phyloP scores from a whole-genome alignment of 2,113 vertebrate species.

The Nettapus auritus region DNA sequence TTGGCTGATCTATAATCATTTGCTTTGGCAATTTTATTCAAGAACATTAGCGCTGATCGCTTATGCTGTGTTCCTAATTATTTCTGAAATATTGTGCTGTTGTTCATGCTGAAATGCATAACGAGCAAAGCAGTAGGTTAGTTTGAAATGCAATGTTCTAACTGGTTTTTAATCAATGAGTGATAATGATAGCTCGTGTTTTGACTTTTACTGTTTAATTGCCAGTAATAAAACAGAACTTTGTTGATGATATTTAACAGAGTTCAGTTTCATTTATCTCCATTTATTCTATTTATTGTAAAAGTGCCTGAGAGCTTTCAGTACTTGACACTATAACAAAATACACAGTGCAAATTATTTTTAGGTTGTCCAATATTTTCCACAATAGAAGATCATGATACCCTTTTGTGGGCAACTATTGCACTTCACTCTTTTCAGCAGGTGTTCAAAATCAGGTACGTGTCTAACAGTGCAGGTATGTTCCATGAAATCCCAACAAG shows the following conservation, averaged over 20 bases:
- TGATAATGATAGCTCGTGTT: constrained; percentile 59
- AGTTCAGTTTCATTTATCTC: constrained; percentile 42
- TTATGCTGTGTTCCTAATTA: constrained; percentile 58
- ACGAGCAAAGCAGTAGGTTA: constrained; percentile 27
- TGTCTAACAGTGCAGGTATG: neutral
- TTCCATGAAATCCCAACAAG: neutral
- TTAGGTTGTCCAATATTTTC: neutral
- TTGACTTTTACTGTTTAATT: constrained; percentile 68
- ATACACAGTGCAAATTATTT: neutral
- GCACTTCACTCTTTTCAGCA: neutral
- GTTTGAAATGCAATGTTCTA: constrained; percentile 14
- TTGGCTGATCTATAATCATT: constrained; percentile 49
- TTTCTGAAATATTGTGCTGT: constrained; percentile 56
- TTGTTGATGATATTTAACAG: constrained; percentile 41
- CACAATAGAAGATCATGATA: neutral
- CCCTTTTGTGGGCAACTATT: neutral
- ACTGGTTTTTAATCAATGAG: constrained; percentile 64
- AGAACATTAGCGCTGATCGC: constrained; percentile 48
- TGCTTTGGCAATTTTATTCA: constrained; percentile 47
- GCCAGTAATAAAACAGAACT: constrained; percentile 45
- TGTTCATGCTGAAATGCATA: constrained; percentile 14
- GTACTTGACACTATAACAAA: constrained; percentile 9
- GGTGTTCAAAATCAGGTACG: neutral
- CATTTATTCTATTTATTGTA: constrained; percentile 31
- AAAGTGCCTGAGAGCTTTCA: constrained; percentile 43